phyloP scores from a whole-genome alignment of 2,113 vertebrate genomes.

The Paramisgurnus dabryanus region DNA sequence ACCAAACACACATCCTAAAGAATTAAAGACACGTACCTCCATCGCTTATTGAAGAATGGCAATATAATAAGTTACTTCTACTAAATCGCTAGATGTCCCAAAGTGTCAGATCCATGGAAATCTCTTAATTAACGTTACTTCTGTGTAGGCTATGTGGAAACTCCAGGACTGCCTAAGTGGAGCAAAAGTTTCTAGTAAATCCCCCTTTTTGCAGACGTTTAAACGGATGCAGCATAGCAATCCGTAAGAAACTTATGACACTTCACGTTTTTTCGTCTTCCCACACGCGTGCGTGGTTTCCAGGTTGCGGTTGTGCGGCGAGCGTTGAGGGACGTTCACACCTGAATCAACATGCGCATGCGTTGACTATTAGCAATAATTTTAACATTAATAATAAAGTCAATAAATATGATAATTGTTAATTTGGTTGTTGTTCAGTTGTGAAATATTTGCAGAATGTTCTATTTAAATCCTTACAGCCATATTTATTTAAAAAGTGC shows the following conservation, averaged over 20 bases:
- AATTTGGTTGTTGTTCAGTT: too few species aligned
- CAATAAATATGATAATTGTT: too few species aligned
- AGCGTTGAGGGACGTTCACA: neutral
- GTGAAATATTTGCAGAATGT: too few species aligned
- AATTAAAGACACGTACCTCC: constrained; percentile 24
- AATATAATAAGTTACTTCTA: neutral
- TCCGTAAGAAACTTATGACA: constrained; percentile 16
- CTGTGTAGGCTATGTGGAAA: neutral
- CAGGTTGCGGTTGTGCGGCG: neutral
- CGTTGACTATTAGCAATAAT: neutral
- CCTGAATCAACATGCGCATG: constrained; percentile 44
- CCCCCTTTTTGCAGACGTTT: constrained; percentile 20
- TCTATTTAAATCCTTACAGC: too few species aligned
- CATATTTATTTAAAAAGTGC: too few species aligned
- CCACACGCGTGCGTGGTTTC: constrained; percentile 25
- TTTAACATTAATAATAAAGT: too few species aligned
- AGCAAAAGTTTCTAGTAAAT: constrained; percentile 23
- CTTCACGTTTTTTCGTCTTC: constrained; percentile 39
- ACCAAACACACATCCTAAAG: neutral
- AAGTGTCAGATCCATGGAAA: constrained; percentile 39
- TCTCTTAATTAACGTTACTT: neutral
- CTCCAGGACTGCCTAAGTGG: neutral
- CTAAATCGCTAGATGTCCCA: neutral
- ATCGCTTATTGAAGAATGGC: neutral
- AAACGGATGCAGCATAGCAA: neutral